Base-by-base conservation (phyloP, 92 coral and sea anemone species). In the Epizoanthus rinbou region DNA sequence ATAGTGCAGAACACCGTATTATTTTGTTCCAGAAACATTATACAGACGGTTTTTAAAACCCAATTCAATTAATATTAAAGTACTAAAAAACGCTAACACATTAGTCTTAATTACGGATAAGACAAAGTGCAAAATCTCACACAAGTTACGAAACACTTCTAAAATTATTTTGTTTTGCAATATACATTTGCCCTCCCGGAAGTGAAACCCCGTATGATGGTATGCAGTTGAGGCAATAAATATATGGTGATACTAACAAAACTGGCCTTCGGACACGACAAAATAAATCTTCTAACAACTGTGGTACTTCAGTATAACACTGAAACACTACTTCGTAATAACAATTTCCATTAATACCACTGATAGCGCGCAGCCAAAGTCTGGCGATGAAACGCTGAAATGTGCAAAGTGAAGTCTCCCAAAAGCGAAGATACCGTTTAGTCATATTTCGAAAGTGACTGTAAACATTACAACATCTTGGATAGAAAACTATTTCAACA, bases 141-240 rank as follows among this genome's bases (percentile, higher is more conserved):
- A 13, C 23, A 62, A 19, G 67, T 24, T 62, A 17, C 22, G 31
- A 62, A 62, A 17, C 19, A 17, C 5, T 11, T 14, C 4, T 19
- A n/a, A 72, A 45, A 73, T 52, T 73, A 56, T 75, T 56, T 41
- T 57, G 66, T 39, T 78, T 78, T 76, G 67, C 69, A 58, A 76
- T 39, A 35, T 59, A n/a, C 24, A 24, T 58, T 54, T 39, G 8
- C 33, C 64, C 59, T 78, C 82, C 82, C 82, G 82, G 82, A 78
- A 78, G 82, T 78, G 71, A 78, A 78, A 78, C 11, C 76, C 53
- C 37, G 57, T 57, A 60, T 24, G 13, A 57, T 58, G 22, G 57
- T 39, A 76, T 78, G 70, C 57, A 62, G 56, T 24, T 37, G 43
- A 6, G 22, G 57, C 33, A 10, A 6, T 10, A 22, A 5, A 35